Evolutionary conservation across 2,113 vertebrate species (phyloP).

Genomic region (Microtus ochrogaster): DNA sequence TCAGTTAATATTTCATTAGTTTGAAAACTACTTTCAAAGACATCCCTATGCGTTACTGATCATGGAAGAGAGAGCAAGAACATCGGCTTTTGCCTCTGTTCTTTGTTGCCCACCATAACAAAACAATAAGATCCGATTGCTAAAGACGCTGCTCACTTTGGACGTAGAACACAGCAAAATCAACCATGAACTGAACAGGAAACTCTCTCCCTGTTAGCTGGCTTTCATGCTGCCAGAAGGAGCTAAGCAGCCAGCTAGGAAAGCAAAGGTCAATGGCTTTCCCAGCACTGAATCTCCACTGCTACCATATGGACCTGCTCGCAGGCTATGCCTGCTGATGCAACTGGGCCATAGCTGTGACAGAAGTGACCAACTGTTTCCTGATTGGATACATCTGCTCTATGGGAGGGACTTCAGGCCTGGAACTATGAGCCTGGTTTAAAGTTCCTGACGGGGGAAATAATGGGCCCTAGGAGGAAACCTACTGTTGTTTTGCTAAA

Average conservation of each 20-base stretch:
- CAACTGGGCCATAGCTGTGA: not conserved
- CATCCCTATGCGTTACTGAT: not conserved
- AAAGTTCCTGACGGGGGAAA: not conserved
- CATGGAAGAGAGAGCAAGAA: not conserved
- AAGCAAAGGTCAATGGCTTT: no score
- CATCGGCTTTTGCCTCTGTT: not conserved
- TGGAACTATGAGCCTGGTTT: not conserved
- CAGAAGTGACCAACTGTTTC: not conserved
- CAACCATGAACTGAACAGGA: not conserved
- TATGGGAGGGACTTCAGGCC: not conserved
- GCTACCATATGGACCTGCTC: not conserved
- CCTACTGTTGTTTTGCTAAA: no score
- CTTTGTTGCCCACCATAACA: not conserved
- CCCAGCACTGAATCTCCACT: not conserved
- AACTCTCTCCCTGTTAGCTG: not conserved
- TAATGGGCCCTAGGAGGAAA: not conserved
- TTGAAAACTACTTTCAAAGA: slow-evolving; percentile 19
- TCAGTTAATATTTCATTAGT: slow-evolving; percentile 1
- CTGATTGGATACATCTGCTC: not conserved
- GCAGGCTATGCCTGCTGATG: not conserved
- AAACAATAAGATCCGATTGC: not conserved
- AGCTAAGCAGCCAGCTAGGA: not conserved
- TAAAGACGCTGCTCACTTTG: not conserved
- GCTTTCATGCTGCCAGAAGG: not conserved
- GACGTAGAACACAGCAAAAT: not conserved